phyloP scores from a whole-genome alignment of 30 jellyfish, hydroid and myxozoan species.

The Morbakka virulenta region DNA sequence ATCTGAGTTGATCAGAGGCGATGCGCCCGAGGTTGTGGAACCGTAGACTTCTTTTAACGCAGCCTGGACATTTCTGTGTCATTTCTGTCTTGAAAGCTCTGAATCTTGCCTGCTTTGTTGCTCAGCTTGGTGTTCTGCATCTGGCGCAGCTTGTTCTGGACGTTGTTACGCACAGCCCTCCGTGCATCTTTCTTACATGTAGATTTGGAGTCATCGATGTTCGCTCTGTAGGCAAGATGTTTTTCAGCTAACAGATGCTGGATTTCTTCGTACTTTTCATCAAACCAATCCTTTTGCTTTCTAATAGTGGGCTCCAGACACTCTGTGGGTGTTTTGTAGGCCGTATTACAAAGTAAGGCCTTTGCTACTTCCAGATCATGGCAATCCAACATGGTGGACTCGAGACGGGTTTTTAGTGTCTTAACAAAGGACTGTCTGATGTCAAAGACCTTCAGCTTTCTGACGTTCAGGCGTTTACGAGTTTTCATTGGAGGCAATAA shows the following conservation, averaged over 20 bases:
- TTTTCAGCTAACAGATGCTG: no score
- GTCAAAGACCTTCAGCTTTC: no score
- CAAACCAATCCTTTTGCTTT: no score
- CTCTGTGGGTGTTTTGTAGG: neutral
- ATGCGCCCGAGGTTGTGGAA: constrained; percentile 1
- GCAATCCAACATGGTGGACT: no score
- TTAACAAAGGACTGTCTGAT: no score
- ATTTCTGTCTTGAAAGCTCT: neutral
- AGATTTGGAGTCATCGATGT: no score
- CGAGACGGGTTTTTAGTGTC: no score
- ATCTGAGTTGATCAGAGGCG: constrained; percentile 1
- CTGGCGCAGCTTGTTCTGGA: constrained; percentile 1
- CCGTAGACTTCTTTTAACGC: constrained; percentile 27
- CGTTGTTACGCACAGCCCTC: neutral
- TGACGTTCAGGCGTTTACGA: no score
- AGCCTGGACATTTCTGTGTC: neutral
- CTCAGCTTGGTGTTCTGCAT: no score
- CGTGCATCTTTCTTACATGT: neutral
- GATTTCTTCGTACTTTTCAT: no score
- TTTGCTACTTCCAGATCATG: neutral
- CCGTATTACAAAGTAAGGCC: neutral
- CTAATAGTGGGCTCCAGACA: neutral
- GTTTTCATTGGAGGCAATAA: neutral
- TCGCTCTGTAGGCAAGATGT: no score
- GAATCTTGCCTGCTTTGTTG: constrained; percentile 32